Evolutionary conservation across 2,888 invertebrate species (phyloP), one percentile per base, ranked within the genome.

Genomic region (Thera britannica): DNA sequence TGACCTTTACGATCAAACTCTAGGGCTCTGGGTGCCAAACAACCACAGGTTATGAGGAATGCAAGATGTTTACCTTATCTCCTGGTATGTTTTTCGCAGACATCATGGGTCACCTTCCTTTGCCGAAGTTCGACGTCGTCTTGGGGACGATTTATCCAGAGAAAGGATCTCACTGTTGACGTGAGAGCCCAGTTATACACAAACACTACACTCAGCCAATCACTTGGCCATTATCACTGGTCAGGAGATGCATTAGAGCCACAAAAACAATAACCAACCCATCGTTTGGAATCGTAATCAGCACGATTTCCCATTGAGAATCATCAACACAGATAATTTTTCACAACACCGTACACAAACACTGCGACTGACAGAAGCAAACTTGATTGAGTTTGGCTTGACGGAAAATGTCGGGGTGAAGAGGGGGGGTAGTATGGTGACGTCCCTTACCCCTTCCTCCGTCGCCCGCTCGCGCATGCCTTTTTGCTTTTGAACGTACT

Each of bases 51-150:
- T 76, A 77, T 68, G 41, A 23, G 58, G 65, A 69, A 65, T 64
- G 65, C 48, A 57, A 56, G 69, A 54, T 69, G 74, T 72, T 90
- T 93, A 97, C 97, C 96, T 97, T 97, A 95, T 97, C 97, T 92
- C 96, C 96, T 90, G 97, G 97, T 94, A 97, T 96, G 94, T 96
- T 96, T 94, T 96, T 96, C 89, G 95, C 95, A 94, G 96, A 96
- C 96, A 96, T 96, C 92, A 94, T 93, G 91, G 81, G 88, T 89
- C 89, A 89, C 87, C 90, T 88, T 86, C 83, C 87, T 83, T 84
- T 83, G 80, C 79, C 85, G 85, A 83, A 83, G 85, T 86, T 84
- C 87, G 94, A 93, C 90, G 90, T 91, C 90, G 90, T 91, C 90
- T 88, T 89, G 85, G 79, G 86, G 91, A 90, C 92, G 90, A 90